Conservation (phyloP, 2,113 vertebrate genomes). For the Malurus cyaneus region DNA sequence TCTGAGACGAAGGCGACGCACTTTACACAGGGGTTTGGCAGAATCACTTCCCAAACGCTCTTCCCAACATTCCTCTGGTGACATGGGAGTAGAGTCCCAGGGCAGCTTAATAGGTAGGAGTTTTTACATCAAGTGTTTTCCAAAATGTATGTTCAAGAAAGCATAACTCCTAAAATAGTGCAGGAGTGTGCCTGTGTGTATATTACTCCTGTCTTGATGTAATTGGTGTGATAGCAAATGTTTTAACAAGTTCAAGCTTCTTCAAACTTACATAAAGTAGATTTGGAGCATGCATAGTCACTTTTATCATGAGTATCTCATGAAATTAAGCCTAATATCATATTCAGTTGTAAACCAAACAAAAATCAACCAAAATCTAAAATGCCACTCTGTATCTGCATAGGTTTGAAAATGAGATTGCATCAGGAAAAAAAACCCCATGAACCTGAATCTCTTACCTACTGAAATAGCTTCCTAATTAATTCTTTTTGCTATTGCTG, state of each 20-base stretch:
- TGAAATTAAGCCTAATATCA: background rate
- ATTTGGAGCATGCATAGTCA: background rate
- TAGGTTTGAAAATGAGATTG: background rate
- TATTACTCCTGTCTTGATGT: background rate
- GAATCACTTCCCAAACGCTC: slow-evolving; percentile 79
- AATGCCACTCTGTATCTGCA: background rate
- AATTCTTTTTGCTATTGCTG: background rate
- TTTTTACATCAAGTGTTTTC: background rate
- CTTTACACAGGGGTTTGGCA: slow-evolving; percentile 76
- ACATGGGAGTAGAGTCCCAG: slow-evolving; percentile 45
- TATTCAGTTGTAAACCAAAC: background rate
- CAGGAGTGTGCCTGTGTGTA: background rate
- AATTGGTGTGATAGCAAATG: background rate
- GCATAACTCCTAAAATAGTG: background rate
- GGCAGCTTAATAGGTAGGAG: slow-evolving; percentile 62
- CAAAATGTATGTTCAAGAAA: background rate
- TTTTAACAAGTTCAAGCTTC: background rate
- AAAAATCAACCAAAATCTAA: background rate
- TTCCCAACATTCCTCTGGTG: slow-evolving; percentile 54
- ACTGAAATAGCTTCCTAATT: background rate
- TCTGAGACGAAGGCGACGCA: slow-evolving; percentile 82
- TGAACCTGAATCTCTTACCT: background rate
- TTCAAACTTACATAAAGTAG: background rate
- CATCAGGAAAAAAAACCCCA: background rate
- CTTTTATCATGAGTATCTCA: background rate